phyloP scores from a whole-genome alignment of 2,888 invertebrate species.

The Pseudolycoriella hygida region DNA sequence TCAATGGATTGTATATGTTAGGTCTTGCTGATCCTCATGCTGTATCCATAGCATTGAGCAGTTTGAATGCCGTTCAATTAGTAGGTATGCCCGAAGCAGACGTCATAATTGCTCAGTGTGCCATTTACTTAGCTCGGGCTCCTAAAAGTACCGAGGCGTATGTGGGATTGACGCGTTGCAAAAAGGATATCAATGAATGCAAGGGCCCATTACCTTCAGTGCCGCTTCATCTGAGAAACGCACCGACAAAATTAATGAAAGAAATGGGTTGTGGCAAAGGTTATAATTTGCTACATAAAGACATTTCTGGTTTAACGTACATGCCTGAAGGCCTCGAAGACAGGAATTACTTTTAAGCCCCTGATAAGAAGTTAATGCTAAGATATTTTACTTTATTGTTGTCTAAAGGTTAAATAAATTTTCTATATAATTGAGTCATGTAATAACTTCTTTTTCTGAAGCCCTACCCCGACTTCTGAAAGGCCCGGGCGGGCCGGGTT shows the following conservation, averaged over 20 bases:
- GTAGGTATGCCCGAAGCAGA: conserved; percentile 71
- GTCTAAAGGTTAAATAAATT: too few species aligned
- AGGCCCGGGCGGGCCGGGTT: too few species aligned
- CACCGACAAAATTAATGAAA: conserved; percentile 62
- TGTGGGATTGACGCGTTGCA: conserved; percentile 29
- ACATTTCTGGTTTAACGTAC: conserved; percentile 38
- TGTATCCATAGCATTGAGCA: conserved; percentile 47
- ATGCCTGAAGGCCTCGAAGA: conserved; percentile 50
- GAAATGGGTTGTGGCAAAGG: conserved; percentile 49
- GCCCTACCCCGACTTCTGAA: too few species aligned
- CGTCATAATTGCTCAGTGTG: conserved; percentile 58
- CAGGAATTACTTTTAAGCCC: conserved; percentile 35
- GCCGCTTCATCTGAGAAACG: conserved; percentile 62
- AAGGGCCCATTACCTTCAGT: conserved; percentile 55
- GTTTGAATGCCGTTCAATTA: conserved; percentile 61
- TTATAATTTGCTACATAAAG: conserved; percentile 37
- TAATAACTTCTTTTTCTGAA: too few species aligned
- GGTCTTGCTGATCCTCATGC: conserved; percentile 49
- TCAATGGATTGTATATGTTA: too few species aligned
- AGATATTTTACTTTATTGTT: too few species aligned
- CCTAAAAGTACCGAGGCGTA: conserved; percentile 46
- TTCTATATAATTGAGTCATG: too few species aligned
- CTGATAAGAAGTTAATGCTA: too few species aligned
- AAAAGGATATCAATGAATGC: conserved; percentile 36
- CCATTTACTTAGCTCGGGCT: conserved; percentile 57